Evolutionary conservation across 2,888 invertebrate genomes (phyloP).

Genomic region (Megaustenia siamemsis): DNA sequence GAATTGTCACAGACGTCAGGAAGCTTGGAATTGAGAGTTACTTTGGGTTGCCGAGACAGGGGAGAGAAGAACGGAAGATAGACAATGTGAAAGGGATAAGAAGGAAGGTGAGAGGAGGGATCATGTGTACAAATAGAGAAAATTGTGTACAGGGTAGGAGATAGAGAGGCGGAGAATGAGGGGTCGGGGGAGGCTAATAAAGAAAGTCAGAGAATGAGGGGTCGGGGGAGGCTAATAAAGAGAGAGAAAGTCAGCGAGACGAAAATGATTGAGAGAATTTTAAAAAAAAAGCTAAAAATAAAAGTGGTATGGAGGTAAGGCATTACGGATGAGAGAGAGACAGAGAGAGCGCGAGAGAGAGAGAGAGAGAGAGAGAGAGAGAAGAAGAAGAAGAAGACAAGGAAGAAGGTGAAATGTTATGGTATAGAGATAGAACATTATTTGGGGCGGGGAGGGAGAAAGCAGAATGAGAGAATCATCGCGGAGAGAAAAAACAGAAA

Average conservation of each 20-base stretch:
- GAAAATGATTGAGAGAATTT: slow-evolving; percentile 33
- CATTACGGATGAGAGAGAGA: slow-evolving; percentile 26
- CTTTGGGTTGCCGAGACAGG: not conserved
- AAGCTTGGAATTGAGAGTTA: too few species aligned
- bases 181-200: not conserved
- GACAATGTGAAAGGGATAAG: not conserved
- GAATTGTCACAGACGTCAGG: too few species aligned
- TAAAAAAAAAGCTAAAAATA: slow-evolving; percentile 26
- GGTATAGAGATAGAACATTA: not conserved
- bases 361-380: slow-evolving; percentile 32
- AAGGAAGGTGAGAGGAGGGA: not conserved
- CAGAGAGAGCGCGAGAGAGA: slow-evolving; percentile 41
- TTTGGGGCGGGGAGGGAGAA: not conserved
- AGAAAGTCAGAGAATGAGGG: not conserved
- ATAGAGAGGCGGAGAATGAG: not conserved
- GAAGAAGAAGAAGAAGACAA: slow-evolving; percentile 28
- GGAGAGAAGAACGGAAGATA: not conserved
- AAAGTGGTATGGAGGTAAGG: not conserved
- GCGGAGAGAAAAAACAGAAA: slow-evolving; percentile 24
- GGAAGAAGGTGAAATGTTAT: slow-evolving; percentile 19
- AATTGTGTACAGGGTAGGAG: not conserved
- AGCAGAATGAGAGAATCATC: not conserved
- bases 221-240: not conserved
- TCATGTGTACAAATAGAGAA: not conserved
- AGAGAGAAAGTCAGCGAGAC: not conserved